Conservation (phyloP, 1,140 invertebrate species). For the Centruroides vittatus region DNA sequence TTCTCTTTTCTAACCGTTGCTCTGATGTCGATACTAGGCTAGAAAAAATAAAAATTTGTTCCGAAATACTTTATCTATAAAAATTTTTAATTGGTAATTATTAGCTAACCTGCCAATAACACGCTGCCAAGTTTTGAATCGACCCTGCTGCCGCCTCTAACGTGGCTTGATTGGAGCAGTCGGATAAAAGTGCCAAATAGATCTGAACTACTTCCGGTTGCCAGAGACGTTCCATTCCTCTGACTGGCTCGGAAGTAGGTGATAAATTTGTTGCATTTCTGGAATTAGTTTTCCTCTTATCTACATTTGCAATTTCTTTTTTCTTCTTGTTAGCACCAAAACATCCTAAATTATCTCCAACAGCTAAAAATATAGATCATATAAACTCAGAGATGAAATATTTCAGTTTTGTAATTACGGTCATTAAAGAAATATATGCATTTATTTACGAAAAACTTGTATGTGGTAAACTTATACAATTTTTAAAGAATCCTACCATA, state of each 20-base stretch:
- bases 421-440: no score
- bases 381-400: background rate
- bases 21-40: conserved; percentile 38
- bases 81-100: no score
- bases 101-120: conserved; percentile 58
- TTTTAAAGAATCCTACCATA: no score
- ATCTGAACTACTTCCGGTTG: conserved; percentile 80
- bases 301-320: background rate
- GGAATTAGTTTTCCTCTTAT: background rate
- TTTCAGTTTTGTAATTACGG: no score
- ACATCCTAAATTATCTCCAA: conserved; percentile 74
- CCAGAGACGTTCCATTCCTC: conserved; percentile 86
- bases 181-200: conserved; percentile 78
- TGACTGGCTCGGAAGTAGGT: background rate
- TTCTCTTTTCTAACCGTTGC: conserved; percentile 92
- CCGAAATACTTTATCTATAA: no score
- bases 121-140: conserved; percentile 90
- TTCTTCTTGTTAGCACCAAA: conserved; percentile 89
- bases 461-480: no score
- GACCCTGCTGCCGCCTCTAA: conserved; percentile 92
- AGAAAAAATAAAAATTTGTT: background rate
- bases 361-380: background rate
- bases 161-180: conserved; percentile 91
- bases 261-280: background rate
- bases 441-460: no score